Base-by-base conservation (phyloP, 30 jellyfish, hydroid and myxozoan species). In the Aurelia coerulea region DNA sequence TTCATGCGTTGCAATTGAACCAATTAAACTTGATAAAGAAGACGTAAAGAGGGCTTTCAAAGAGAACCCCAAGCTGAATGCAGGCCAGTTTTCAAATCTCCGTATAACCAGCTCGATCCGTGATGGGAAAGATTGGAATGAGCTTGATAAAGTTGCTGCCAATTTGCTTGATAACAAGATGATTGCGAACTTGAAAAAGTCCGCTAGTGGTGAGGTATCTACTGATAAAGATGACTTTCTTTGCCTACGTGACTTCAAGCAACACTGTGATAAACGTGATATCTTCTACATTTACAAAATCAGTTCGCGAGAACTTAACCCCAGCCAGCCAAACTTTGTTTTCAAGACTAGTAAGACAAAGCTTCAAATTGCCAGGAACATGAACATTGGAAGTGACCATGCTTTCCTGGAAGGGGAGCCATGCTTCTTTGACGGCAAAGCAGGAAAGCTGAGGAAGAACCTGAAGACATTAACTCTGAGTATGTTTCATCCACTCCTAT, bases 371-470 rank as follows among this genome's bases (percentile, higher is more conserved):
- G 72, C 72, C 9, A 62, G 72, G 72, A 62, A 62, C 35, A 62
- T 62, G 72, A 62, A 62, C 10, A 31, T 62, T 18, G 72, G 72
- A 19, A 62, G 72, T 62, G 72, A 33, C 29, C 72, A 62, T 62
- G 72, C 72, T 62, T 62, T 62, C 72, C 29, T 62, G 11, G 72
- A 62, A 62, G 72, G 72, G 72, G 72, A 62, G 10, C 72, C 72
- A 31, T 62, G 72, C n/a, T 62, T 62, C 8, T 62, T 62, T 62
- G 72, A 62, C 10, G 72, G 72, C 72, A 62, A 62, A 62, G 72
- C 72, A 31, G 72, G 72, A 62, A 62, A 62, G 72, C 72, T 62
- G 72, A 62, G 72, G 35, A 62, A 62, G 13, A 62, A 62, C 72
- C 29, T 62, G 35, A 62, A 62, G 10, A 62, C 72, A n/a, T 10